phyloP scores from a whole-genome alignment of 2,113 vertebrate genomes.

The Hirundichthys speculiger region DNA sequence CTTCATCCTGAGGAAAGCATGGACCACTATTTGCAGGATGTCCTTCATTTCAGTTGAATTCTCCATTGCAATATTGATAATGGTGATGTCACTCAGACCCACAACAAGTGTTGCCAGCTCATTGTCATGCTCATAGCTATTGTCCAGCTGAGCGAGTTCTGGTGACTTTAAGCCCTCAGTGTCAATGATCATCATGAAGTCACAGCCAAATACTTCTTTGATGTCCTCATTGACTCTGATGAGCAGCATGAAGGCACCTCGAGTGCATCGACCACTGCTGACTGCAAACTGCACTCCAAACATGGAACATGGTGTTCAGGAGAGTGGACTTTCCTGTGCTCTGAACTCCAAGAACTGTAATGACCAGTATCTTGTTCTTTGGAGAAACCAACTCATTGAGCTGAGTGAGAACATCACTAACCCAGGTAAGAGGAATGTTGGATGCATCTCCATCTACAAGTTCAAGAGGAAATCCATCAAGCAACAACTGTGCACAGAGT shows the following conservation, averaged over 20 bases:
- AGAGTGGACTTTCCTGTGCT: slow-evolving; percentile 88
- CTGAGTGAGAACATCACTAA: slow-evolving; percentile 76
- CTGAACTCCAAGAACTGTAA: slow-evolving; percentile 82
- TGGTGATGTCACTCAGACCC: slow-evolving; percentile 81
- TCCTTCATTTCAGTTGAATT: slow-evolving; percentile 73
- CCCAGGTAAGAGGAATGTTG: slow-evolving; percentile 82
- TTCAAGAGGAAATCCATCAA: slow-evolving; percentile 83
- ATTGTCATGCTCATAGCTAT: slow-evolving; percentile 78
- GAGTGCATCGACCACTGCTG: slow-evolving; percentile 79
- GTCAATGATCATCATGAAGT: slow-evolving; percentile 75
- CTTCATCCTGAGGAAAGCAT: slow-evolving; percentile 75
- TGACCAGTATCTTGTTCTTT: slow-evolving; percentile 74
- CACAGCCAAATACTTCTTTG: slow-evolving; percentile 69
- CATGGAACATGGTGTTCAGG: slow-evolving; percentile 86
- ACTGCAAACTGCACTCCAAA: slow-evolving; percentile 87
- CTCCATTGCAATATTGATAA: slow-evolving; percentile 81
- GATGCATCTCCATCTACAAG: slow-evolving; percentile 83
- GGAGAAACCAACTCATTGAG: slow-evolving; percentile 57
- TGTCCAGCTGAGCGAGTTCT: slow-evolving; percentile 65
- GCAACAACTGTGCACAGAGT: slow-evolving; percentile 74
- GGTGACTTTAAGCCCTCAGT: slow-evolving; percentile 74
- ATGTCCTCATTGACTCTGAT: slow-evolving; percentile 63
- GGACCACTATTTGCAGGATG: slow-evolving; percentile 73
- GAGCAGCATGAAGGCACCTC: slow-evolving; percentile 81
- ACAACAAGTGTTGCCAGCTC: slow-evolving; percentile 83